A percentile compares a stretch with the other conserved stretches of the same genome.
Conservation (phyloP, 2,113 vertebrate species). For the Bungarus multicinctus region DNA sequence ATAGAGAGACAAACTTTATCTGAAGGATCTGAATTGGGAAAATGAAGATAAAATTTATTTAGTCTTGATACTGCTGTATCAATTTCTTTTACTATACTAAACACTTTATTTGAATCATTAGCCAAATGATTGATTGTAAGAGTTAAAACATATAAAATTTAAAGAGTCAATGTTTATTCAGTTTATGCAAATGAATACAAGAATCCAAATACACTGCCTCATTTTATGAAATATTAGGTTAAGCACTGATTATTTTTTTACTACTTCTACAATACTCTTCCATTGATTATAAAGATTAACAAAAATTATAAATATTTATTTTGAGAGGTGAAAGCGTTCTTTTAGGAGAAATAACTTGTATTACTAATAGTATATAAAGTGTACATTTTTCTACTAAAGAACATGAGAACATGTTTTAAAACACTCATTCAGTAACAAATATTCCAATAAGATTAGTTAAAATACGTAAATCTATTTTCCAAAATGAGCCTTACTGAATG, state of each 20-base stretch:
- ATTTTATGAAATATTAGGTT: not conserved
- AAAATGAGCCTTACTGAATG: slow-evolving; percentile 86
- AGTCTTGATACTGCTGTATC: not conserved
- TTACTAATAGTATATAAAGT: not conserved
- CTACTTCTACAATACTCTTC: not conserved
- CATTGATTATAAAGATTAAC: not conserved
- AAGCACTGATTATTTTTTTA: not conserved
- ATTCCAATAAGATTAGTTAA: slow-evolving; percentile 18
- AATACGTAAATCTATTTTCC: slow-evolving; percentile 10
- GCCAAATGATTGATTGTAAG: not conserved
- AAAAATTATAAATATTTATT: not conserved
- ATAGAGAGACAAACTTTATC: not conserved
- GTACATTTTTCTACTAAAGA: not conserved
- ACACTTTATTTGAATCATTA: not conserved
- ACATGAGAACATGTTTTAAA: not conserved
- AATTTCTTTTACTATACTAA: slow-evolving; percentile 7
- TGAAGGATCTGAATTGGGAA: not conserved
- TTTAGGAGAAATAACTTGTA: not conserved
- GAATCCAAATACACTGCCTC: too few species aligned
- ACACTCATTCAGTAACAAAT: slow-evolving; percentile 18
- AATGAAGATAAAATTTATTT: slow-evolving; percentile 2
- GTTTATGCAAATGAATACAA: not conserved
- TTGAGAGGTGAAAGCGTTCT: not conserved
- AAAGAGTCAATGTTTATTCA: not conserved
- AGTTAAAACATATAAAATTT: not conserved